Conservation (phyloP, 2,888 invertebrate species). For the Alentia gelatinosa region DNA sequence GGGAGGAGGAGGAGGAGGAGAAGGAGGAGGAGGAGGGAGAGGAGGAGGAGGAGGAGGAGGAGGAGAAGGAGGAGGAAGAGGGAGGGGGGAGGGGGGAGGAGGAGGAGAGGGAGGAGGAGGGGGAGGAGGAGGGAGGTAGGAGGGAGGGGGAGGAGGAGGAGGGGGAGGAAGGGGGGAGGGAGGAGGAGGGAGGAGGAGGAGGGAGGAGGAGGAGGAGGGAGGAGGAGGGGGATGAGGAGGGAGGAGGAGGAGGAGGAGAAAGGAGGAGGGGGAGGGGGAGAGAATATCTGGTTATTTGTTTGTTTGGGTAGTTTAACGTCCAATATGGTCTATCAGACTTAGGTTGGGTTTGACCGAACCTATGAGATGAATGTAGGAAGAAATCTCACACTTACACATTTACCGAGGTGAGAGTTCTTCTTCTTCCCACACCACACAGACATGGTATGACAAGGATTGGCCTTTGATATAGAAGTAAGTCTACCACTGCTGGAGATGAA, state of each 20-base stretch:
- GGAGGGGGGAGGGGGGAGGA: constrained; percentile 67
- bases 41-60: constrained; percentile 68
- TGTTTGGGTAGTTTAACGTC: too few species aligned
- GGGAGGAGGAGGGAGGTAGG: neutral
- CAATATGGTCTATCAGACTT: too few species aligned
- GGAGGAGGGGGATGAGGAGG: neutral
- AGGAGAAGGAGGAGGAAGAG: constrained; percentile 69
- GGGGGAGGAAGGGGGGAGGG: neutral
- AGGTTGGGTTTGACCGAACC: too few species aligned
- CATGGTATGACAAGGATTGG: too few species aligned
- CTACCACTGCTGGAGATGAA: too few species aligned
- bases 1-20: neutral
- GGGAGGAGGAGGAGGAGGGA: neutral
- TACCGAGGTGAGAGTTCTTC: too few species aligned
- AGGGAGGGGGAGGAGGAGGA: constrained; percentile 2
- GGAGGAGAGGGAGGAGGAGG: constrained; percentile 54
- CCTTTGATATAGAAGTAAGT: too few species aligned
- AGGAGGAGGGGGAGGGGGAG: constrained; percentile 26
- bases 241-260: neutral
- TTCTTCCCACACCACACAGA: too few species aligned
- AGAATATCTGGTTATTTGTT: neutral
- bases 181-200: neutral
- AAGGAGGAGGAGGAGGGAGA: constrained; percentile 55
- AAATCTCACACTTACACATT: too few species aligned
- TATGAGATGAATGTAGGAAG: too few species aligned